Conservation (phyloP, 1,140 invertebrate genomes). For the Brachionus rubens region DNA sequence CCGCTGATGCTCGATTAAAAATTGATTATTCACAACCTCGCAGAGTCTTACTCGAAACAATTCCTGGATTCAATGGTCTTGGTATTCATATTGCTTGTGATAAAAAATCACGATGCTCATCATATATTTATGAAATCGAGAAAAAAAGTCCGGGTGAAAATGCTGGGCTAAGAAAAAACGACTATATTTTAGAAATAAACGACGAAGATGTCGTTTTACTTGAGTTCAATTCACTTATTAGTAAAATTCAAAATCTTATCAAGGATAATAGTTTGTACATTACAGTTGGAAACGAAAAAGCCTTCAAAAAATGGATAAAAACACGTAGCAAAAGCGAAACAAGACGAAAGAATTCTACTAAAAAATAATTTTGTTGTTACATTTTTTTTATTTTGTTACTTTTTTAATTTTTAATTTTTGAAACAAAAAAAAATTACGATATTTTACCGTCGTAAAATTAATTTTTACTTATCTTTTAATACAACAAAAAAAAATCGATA, state of each 20-base stretch:
- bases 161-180: constrained; percentile 28
- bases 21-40: neutral
- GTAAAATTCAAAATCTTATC: constrained; percentile 24
- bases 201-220: constrained; percentile 6
- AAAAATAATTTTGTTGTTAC: no score
- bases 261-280: constrained; percentile 2
- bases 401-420: no score
- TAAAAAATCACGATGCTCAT: constrained; percentile 15
- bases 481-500: no score
- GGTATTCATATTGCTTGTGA: constrained; percentile 38
- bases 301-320: constrained; percentile 32
- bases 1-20: neutral
- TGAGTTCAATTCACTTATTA: constrained; percentile 18
- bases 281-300: constrained; percentile 42
- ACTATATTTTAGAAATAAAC: constrained; percentile 34
- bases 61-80: constrained; percentile 3
- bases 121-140: constrained; percentile 40
- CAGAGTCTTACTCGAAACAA: neutral
- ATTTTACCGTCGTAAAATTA: no score
- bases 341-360: no score
- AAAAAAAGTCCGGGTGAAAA: neutral
- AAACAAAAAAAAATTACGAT: no score
- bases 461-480: no score
- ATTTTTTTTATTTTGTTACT: no score
- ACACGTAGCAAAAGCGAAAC: neutral